Evolutionary conservation across 2,888 invertebrate genomes (phyloP), one percentile per base, ranked within the genome.

Genomic region (Diploptera punctata): DNA sequence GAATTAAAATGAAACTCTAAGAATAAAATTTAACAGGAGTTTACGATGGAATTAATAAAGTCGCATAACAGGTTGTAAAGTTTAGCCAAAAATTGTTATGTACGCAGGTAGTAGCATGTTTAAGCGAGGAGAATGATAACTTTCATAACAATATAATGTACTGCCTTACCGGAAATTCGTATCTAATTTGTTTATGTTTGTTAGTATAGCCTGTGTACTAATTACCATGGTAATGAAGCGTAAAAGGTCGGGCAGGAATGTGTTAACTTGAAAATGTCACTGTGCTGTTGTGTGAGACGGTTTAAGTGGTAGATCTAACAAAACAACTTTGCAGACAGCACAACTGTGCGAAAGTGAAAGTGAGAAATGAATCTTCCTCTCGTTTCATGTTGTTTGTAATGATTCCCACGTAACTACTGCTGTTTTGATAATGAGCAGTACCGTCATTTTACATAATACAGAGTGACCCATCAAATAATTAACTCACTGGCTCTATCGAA

Each of bases 291-390:
- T 4, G 21, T 26, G 33, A 33, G 7, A 33, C 10, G 19, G 54
- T 7, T 1, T 13, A 1, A 19, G 9, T 19, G 19, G 18, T 18
- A 19, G 54, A 1, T n/a, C n/a, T 33, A 9, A 33, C n/a, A 29
- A 57, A 16, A n/a, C 7, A 60, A 31, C 31, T 19, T 3, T 38
- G 19, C 61, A 38, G 38, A 38, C 21, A 19, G 21, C n/a, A n/a
- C 4, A 21, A 16, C 38, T 18, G 43, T 65, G 65, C 65, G 65
- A 65, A 65, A 65, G 65, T 65, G 65, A 65, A 65, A 65, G 65
- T 65, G 9, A 44, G 43, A 10, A 38, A 38, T 0, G 9, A 18
- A 33, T 31, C 38, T 18, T 60, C 60, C 9, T 9, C 60, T 44
- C 16, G n/a, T 65, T 24, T 43, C 65, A 21, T 65, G 44, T 44